Base-by-base conservation (phyloP, 1,140 invertebrate species). In the Orchesella cincta region DNA sequence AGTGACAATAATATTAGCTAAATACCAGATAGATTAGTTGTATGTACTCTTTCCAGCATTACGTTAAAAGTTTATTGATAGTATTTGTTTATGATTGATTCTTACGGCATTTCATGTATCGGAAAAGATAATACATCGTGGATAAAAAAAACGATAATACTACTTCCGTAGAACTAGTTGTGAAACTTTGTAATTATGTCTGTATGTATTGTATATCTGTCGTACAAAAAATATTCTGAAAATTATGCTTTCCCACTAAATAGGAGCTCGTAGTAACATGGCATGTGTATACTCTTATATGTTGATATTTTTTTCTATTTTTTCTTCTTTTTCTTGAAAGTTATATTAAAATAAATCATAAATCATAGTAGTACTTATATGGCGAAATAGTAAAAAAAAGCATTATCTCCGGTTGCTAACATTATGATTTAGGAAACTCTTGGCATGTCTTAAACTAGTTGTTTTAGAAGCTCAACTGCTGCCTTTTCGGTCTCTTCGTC, bases 341-440 rank as follows among this genome's bases (percentile, higher is more conserved):
- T 57, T 18, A n/a, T 14, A n/a, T 18, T 57, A 57, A n/a, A n/a
- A n/a, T 18, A 18, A 57, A 57, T 57, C 23, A 57, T 57, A 57
- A 57, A 23, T 57, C 14, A 57, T 57, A 57, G 23, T 57, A 57
- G 23, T 14, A 57, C 14, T 57, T n/a, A 57, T 57, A 57, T 26
- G 52, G 14, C 14, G 14, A 57, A 57, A 57, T 57, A 57, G 52
- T 57, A 26, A 57, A 57, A 57, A 57, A 57, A 57, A 57, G 52
- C 52, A 57, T 57, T 14, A 57, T 57, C 52, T 57, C 52, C 52
- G 52, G 52, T 57, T 57, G 52, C 52, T 57, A 57, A 57, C 23
- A 57, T n/a, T 57, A 57, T n/a, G 5, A 57, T 57, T 57, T 57
- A 57, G 52, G 52, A 57, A 57, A 57, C 52, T 57, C 52, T 57